A percentile compares a stretch with the other conserved stretches of the same genome.
phyloP scores from a whole-genome alignment of 2,888 invertebrate genomes.

The Mythimna loreyi region DNA sequence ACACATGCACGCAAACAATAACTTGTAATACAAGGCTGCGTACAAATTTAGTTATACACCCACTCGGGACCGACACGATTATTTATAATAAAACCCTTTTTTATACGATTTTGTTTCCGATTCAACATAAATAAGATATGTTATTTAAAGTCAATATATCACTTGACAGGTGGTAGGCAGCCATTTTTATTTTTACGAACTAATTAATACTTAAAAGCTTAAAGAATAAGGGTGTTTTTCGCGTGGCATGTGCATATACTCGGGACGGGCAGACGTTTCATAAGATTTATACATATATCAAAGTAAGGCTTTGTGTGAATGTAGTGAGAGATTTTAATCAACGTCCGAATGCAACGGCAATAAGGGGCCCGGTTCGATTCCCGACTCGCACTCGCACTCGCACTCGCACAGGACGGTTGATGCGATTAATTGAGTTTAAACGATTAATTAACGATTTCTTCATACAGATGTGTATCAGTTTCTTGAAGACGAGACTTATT shows the following conservation, averaged over 20 bases:
- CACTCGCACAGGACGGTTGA: slow-evolving; percentile 74
- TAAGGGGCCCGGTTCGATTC: slow-evolving; percentile 71
- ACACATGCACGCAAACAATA: slow-evolving; percentile 74
- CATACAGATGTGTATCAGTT: slow-evolving; percentile 67
- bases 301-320: slow-evolving; percentile 88
- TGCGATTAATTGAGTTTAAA: slow-evolving; percentile 75
- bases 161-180: slow-evolving; percentile 90
- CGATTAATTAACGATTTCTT: slow-evolving; percentile 74
- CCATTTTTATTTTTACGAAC: slow-evolving; percentile 61
- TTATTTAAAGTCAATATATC: slow-evolving; percentile 91
- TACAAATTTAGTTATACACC: slow-evolving; percentile 90
- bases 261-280: slow-evolving; percentile 82
- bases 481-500: slow-evolving; percentile 46
- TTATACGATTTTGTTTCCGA: slow-evolving; percentile 90
- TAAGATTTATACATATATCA: slow-evolving; percentile 90
- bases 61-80: slow-evolving; percentile 82
- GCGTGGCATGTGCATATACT: slow-evolving; percentile 68
- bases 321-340: slow-evolving; percentile 90
- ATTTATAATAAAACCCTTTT: slow-evolving; percentile 88
- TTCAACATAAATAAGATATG: slow-evolving; percentile 91
- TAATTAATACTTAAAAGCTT: slow-evolving; percentile 71
- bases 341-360: slow-evolving; percentile 77
- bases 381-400: slow-evolving; percentile 72
- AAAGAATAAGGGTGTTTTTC: slow-evolving; percentile 69
- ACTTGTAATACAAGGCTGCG: slow-evolving; percentile 84